A percentile compares a stretch with the other conserved stretches of the same genome.
These are phyloP conservation scores for Orchesella flavescens DNA, from an alignment of 2,888 invertebrate species.

Conservation along the genomic window DNA sequence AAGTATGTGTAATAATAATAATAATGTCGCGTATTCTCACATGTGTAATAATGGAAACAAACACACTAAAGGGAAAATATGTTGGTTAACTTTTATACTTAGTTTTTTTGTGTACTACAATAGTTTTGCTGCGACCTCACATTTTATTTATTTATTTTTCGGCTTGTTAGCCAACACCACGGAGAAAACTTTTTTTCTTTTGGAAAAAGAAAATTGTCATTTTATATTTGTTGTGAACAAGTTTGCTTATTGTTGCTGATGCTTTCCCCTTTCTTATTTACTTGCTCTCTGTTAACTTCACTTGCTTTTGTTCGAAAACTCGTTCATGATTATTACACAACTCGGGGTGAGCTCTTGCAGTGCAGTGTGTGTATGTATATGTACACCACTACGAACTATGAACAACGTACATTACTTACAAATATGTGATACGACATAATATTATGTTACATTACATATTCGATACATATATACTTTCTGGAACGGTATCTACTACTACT, in stretches of 20 bases:
- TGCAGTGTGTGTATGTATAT: too few relatives aligned
- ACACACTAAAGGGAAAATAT: too few relatives aligned
- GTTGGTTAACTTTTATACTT: too few relatives aligned
- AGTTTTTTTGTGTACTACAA: too few relatives aligned
- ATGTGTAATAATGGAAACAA: too few relatives aligned
- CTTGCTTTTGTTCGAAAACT: slow-evolving; percentile 23
- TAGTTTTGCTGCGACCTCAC: not conserved
- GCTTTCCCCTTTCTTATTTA: slow-evolving; percentile 6
- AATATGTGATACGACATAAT: too few relatives aligned
- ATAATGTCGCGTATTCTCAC: too few relatives aligned
- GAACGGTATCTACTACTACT: too few relatives aligned
- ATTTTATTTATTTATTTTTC: slow-evolving; percentile 6
- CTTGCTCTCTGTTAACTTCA: slow-evolving; percentile 17
- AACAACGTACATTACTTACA: not conserved
- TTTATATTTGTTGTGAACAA: slow-evolving; percentile 43
- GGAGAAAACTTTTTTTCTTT: slow-evolving; percentile 13
- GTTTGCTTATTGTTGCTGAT: slow-evolving; percentile 1
- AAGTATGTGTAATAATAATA: too few relatives aligned
- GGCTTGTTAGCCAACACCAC: not conserved
- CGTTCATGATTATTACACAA: slow-evolving; percentile 46
- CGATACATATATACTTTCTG: too few relatives aligned
- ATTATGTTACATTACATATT: too few relatives aligned
- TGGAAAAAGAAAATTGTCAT: slow-evolving; percentile 28
- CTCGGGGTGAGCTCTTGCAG: not conserved
- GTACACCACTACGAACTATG: not conserved